These are phyloP conservation scores for Philypnodon macrostomus DNA, from an alignment of 2,797 vertebrate genomes.

Conservation along the genomic window DNA sequence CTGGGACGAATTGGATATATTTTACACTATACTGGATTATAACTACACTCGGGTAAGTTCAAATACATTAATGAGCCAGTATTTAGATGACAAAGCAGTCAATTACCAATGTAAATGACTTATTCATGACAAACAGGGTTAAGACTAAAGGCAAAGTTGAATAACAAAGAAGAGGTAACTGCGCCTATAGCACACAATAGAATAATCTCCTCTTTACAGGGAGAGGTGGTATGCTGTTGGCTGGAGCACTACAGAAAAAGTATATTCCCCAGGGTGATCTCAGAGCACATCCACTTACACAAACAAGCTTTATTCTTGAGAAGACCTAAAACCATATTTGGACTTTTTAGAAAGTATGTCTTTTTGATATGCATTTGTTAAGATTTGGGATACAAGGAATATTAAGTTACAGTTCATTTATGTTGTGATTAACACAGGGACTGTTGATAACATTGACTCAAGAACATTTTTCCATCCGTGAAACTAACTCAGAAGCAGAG, in stretches of 20 bases:
- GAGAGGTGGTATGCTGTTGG: conserved; percentile 55
- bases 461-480: background rate
- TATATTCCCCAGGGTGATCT: conserved; percentile 57
- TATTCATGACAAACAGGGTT: no score
- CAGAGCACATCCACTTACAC: conserved; percentile 31
- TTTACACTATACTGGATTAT: conserved; percentile 37
- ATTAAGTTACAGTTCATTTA: no score
- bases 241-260: conserved; percentile 29
- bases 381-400: no score
- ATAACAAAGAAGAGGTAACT: background rate
- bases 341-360: conserved; percentile 24
- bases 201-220: conserved; percentile 36
- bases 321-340: conserved; percentile 51
- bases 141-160: no score
- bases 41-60: conserved; percentile 46
- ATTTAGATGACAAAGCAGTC: no score
- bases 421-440: conserved; percentile 1
- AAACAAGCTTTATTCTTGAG: conserved; percentile 38
- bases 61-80: background rate
- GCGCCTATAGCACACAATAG: background rate
- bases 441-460: background rate
- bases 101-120: no score
- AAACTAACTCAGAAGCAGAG: background rate
- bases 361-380: background rate
- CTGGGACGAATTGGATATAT: conserved; percentile 22